Evolutionary conservation across 2,797 vertebrate species (phyloP).

Genomic region (Crenuchus spilurus): DNA sequence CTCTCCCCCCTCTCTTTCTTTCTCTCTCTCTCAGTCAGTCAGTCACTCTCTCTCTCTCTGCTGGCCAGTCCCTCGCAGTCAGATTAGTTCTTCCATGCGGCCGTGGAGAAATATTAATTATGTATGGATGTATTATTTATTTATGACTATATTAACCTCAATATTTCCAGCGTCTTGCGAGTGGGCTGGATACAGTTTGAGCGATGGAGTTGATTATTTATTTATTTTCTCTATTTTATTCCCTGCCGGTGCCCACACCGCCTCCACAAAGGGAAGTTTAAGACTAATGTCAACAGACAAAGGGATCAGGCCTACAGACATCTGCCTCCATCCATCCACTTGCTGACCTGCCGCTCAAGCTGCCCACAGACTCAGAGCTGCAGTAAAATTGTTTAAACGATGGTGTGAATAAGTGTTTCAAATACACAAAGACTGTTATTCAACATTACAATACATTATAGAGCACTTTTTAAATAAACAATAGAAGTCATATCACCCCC

Average conservation of each 20-base stretch:
- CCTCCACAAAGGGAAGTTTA: background rate
- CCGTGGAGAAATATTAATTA: conserved; percentile 42
- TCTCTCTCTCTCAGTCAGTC: background rate
- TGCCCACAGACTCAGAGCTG: background rate
- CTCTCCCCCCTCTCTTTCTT: no score
- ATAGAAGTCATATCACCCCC: no score
- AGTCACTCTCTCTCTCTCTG: background rate
- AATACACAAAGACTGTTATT: no score
- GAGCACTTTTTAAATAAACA: no score
- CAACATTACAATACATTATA: no score
- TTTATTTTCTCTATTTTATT: conserved; percentile 5
- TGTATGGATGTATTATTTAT: conserved; percentile 70
- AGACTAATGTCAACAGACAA: conserved; percentile 15
- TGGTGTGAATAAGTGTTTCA: no score
- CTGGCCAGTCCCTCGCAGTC: background rate
- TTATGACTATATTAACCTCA: conserved; percentile 75
- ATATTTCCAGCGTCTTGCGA: conserved; percentile 49
- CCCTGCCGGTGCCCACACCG: conserved; percentile 1
- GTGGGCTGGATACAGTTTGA: conserved; percentile 53
- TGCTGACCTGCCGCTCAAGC: background rate
- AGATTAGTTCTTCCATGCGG: conserved; percentile 33
- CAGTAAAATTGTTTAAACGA: no score
- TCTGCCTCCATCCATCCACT: background rate
- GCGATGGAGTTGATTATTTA: conserved; percentile 73
- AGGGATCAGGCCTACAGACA: background rate